Evolutionary conservation across 2,888 invertebrate genomes (phyloP).

Genomic region (Protophormia terraenovae): DNA sequence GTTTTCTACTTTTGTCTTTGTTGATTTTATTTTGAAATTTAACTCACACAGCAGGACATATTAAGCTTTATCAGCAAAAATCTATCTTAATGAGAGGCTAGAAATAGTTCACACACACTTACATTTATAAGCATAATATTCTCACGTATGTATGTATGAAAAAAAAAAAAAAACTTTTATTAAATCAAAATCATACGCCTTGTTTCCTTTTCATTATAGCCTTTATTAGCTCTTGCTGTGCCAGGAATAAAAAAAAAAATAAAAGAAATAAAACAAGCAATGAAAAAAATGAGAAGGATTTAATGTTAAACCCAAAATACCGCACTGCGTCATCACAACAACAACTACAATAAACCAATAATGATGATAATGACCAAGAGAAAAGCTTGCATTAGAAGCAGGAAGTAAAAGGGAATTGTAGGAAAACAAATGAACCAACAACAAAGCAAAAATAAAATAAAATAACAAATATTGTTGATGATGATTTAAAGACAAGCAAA

Average conservation of each 20-base stretch:
- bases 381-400: background rate
- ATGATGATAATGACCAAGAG: constrained; percentile 31
- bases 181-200: constrained; percentile 60
- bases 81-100: background rate
- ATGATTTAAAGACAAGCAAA: constrained; percentile 48
- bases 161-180: constrained; percentile 32
- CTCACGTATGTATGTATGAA: too few relatives aligned
- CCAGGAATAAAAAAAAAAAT: background rate
- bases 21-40: constrained; percentile 20
- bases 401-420: background rate
- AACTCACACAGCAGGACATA: constrained; percentile 50
- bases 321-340: constrained; percentile 58
- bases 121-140: too few relatives aligned
- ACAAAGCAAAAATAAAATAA: background rate
- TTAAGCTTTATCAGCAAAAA: constrained; percentile 43
- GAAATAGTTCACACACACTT: background rate
- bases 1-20: constrained; percentile 5
- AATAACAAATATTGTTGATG: constrained; percentile 52
- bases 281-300: background rate
- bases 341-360: background rate
- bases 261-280: too few relatives aligned
- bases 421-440: background rate
- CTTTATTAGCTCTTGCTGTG: constrained; percentile 11
- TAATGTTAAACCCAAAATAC: constrained; percentile 45
- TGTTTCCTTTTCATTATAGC: constrained; percentile 39